These are phyloP conservation scores for Callithrix jacchus DNA, from an alignment of 2,113 vertebrate genomes.

Conservation along the genomic window DNA sequence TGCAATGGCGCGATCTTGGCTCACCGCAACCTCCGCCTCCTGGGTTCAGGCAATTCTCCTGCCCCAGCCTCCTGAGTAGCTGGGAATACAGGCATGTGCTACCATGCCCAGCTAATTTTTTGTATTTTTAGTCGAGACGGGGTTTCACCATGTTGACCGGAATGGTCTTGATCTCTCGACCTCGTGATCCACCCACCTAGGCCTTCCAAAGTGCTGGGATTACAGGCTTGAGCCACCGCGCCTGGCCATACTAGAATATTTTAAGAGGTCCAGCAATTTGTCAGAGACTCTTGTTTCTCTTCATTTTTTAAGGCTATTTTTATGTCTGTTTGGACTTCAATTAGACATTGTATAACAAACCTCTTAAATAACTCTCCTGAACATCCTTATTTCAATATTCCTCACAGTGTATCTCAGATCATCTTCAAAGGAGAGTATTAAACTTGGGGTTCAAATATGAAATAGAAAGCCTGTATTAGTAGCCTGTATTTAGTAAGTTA, in stretches of 20 bases:
- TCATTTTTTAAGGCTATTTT: background rate
- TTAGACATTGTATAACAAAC: background rate
- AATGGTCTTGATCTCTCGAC: no score
- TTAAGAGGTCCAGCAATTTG: background rate
- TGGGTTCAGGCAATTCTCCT: no score
- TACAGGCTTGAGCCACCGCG: no score
- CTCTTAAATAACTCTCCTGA: background rate
- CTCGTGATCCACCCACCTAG: no score
- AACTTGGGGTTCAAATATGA: background rate
- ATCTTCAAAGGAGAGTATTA: background rate
- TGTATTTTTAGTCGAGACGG: no score
- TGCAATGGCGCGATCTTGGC: no score
- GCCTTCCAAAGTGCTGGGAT: no score
- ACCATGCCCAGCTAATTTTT: no score
- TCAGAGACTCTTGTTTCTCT: background rate
- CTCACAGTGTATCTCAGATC: background rate
- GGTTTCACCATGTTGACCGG: no score
- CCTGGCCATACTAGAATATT: background rate
- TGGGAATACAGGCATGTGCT: no score
- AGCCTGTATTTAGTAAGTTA: background rate
- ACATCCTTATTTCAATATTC: background rate
- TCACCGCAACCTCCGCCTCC: no score
- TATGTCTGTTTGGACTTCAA: background rate
- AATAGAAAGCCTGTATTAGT: background rate
- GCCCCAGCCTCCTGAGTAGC: no score